phyloP scores from a whole-genome alignment of 1,140 invertebrate genomes.

The Hyles vespertilio region DNA sequence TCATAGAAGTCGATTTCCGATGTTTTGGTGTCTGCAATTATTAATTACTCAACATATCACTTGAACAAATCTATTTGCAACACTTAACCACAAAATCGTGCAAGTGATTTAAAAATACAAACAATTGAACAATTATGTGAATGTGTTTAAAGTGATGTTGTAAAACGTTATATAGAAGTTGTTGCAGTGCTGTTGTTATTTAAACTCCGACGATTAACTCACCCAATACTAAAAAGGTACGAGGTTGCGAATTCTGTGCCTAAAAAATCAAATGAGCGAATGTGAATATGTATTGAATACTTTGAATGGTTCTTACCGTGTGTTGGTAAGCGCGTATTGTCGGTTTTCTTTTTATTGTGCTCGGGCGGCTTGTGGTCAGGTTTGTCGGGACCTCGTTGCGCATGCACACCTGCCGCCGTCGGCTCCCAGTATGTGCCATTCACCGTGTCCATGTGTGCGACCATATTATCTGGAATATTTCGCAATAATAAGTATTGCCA shows the following conservation, averaged over 20 bases:
- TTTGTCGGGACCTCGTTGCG: slow-evolving; percentile 22
- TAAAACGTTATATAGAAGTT: no score
- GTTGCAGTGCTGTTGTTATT: no score
- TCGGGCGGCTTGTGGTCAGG: slow-evolving; percentile 15
- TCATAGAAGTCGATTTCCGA: slow-evolving; percentile 69
- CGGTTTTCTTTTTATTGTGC: slow-evolving; percentile 3
- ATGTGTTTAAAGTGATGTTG: no score
- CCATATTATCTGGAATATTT: slow-evolving; percentile 42
- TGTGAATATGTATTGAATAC: background rate
- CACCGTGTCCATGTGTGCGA: slow-evolving; percentile 30
- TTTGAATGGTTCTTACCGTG: slow-evolving; percentile 14
- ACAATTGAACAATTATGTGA: no score
- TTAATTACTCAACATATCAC: slow-evolving; percentile 1
- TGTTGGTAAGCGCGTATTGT: slow-evolving; percentile 7
- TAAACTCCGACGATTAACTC: no score
- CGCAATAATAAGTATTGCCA: background rate
- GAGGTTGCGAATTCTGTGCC: background rate
- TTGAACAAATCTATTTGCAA: background rate
- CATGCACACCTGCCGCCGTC: slow-evolving; percentile 24
- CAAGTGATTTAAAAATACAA: background rate
- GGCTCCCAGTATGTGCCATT: slow-evolving; percentile 54
- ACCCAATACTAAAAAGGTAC: no score
- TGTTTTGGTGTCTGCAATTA: slow-evolving; percentile 54
- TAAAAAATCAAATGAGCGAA: slow-evolving; percentile 1
- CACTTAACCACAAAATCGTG: background rate